Percentiles rank a stretch among this genome's conserved stretches.
Evolutionary conservation across 2,113 vertebrate species (phyloP).

Genomic region (Mirounga angustirostris): DNA sequence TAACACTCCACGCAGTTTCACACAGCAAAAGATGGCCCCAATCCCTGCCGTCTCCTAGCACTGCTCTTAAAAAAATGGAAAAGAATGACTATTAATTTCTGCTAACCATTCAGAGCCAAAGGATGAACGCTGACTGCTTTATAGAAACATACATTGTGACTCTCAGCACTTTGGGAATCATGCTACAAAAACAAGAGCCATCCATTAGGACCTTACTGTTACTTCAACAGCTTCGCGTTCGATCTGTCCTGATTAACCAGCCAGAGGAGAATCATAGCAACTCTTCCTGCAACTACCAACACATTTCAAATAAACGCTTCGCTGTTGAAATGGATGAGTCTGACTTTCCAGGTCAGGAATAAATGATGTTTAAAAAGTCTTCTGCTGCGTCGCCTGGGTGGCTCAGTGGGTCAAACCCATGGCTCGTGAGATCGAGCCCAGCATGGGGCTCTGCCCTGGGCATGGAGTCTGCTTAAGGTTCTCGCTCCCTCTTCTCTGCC

Average conservation of each 20-base stretch:
- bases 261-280: background rate
- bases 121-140: background rate
- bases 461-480: background rate
- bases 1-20: background rate
- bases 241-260: background rate
- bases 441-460: background rate
- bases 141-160: background rate
- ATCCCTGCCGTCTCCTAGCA: background rate
- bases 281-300: no score
- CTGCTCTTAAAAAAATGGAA: background rate
- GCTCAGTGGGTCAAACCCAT: background rate
- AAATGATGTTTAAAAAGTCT: background rate
- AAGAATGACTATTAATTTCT: background rate
- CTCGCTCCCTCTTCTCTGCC: background rate
- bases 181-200: rapidly evolving
- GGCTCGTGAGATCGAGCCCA: background rate
- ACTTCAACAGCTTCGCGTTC: background rate
- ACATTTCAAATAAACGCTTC: background rate
- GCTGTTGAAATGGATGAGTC: background rate
- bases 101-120: background rate
- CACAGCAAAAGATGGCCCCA: background rate
- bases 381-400: background rate
- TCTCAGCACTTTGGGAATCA: no score
- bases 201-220: rapidly evolving
- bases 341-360: background rate